Evolutionary conservation across 2,888 invertebrate species (phyloP), one percentile per base, ranked within the genome.

Genomic region (Sinhomidia bicolor): DNA sequence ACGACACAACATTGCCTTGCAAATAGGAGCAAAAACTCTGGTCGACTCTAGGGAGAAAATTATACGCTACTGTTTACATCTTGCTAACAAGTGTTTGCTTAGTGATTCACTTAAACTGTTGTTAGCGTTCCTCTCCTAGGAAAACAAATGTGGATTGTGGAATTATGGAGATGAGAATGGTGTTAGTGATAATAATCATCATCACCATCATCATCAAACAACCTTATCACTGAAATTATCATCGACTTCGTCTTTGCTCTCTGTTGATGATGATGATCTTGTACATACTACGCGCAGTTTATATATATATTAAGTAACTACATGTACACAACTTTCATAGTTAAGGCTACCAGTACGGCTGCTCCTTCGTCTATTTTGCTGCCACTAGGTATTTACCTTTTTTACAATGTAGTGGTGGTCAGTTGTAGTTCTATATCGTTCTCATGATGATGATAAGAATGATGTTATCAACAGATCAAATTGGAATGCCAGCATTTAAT

Each of bases 121-220:
- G 26, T 29, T 68, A 51, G 14, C 44, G 71, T 65, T 36, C 65
- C 65, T 65, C n/a, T n/a, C n/a, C 44, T 71, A 44, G 51, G n/a
- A 54, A 51, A 78, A 78, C 71, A 71, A 82, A 57, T 65, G 74
- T 79, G 81, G 74, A 81, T 54, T 86, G 74, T 65, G 82, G 87
- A 87, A 82, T 87, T 87, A 82, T 82, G 87, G 87, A 76, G 82
- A 87, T 87, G 74, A 81, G 82, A 82, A 82, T 76, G 74, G 74
- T 36, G 82, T 81, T 81, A 74, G 62, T 87, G 82, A 81, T 87
- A 81, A 87, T 87, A 80, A 86, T 86, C 80, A 86, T 86, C 80
- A 80, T 86, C 71, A 44, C 71, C 87, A 76, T 71, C 44, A 85
- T 68, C 57, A 87, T 87, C 87, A 82, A 82, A 87, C 71, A 86